phyloP scores from a whole-genome alignment of 1,140 invertebrate genomes.

The Patella vulgata region DNA sequence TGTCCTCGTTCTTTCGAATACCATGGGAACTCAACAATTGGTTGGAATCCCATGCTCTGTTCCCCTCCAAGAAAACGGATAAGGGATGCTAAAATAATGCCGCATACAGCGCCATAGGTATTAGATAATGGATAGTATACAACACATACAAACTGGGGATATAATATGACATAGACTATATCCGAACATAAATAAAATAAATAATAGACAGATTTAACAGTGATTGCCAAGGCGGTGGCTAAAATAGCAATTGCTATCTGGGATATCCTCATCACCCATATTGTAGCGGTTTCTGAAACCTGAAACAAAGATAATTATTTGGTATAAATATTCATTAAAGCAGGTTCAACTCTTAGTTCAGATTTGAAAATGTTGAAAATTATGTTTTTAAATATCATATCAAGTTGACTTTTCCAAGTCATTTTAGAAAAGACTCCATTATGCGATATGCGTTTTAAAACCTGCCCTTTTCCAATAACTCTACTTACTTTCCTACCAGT shows the following conservation, averaged over 20 bases:
- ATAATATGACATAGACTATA: conserved; percentile 95
- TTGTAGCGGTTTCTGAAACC: conserved; percentile 77
- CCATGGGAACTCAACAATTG: conserved; percentile 77
- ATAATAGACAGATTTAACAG: conserved; percentile 94
- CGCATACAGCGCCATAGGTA: conserved; percentile 90
- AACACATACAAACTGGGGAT: conserved; percentile 95
- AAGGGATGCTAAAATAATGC: conserved; percentile 87
- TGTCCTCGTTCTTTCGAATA: conserved; percentile 79
- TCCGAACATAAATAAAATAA: conserved; percentile 96
- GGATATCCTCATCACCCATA: conserved; percentile 94
- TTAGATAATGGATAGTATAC: conserved; percentile 80
- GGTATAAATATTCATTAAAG: too few relatives aligned
- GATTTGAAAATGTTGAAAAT: too few relatives aligned
- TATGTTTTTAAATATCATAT: too few relatives aligned
- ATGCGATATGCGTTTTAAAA: too few relatives aligned
- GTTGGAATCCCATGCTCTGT: conserved; percentile 79
- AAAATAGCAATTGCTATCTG: conserved; percentile 90
- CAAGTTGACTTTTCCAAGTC: too few relatives aligned
- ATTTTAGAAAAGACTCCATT: too few relatives aligned
- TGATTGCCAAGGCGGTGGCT: conserved; percentile 92
- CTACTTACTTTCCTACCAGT: neutral
- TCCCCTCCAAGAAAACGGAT: conserved; percentile 89
- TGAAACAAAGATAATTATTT: conserved; percentile 36
- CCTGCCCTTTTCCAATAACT: too few relatives aligned
- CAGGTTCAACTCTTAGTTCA: too few relatives aligned